Evolutionary conservation across 2,888 invertebrate species (phyloP).

Genomic region (Perizoma affinitatum): DNA sequence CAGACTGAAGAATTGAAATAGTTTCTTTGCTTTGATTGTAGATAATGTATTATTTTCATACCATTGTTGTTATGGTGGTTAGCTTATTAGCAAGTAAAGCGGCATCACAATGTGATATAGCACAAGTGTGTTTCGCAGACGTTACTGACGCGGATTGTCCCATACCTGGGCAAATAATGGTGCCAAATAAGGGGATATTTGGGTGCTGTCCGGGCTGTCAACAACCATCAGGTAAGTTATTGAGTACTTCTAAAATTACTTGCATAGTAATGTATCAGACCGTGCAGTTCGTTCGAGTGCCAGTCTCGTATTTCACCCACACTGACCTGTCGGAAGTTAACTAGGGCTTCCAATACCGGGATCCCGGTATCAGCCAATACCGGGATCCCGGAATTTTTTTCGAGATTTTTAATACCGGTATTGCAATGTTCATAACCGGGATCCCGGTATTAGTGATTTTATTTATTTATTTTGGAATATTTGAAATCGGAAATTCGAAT

Average conservation of each 20-base stretch:
- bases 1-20: slow-evolving; percentile 28
- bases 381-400: too few species aligned
- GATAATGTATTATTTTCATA: slow-evolving; percentile 32
- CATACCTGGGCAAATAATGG: slow-evolving; percentile 47
- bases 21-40: slow-evolving; percentile 19
- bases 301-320: slow-evolving; percentile 44
- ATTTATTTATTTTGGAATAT: too few species aligned
- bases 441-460: too few species aligned
- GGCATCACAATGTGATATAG: slow-evolving; percentile 57
- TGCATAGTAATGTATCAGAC: slow-evolving; percentile 14
- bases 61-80: slow-evolving; percentile 35
- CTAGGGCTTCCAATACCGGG: too few species aligned
- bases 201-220: slow-evolving; percentile 78
- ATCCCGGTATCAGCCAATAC: too few species aligned
- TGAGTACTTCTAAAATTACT: not conserved
- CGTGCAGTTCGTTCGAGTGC: slow-evolving; percentile 15
- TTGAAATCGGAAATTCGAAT: too few species aligned
- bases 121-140: slow-evolving; percentile 69
- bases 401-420: too few species aligned
- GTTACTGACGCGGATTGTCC: slow-evolving; percentile 55
- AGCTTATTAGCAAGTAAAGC: slow-evolving; percentile 36
- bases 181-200: slow-evolving; percentile 55
- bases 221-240: slow-evolving; percentile 39
- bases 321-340: slow-evolving; percentile 48
- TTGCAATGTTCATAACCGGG: too few species aligned